A percentile compares a stretch with the other conserved stretches of the same genome.
Conservation (phyloP, 2,113 vertebrate species). For the Candoia aspera region DNA sequence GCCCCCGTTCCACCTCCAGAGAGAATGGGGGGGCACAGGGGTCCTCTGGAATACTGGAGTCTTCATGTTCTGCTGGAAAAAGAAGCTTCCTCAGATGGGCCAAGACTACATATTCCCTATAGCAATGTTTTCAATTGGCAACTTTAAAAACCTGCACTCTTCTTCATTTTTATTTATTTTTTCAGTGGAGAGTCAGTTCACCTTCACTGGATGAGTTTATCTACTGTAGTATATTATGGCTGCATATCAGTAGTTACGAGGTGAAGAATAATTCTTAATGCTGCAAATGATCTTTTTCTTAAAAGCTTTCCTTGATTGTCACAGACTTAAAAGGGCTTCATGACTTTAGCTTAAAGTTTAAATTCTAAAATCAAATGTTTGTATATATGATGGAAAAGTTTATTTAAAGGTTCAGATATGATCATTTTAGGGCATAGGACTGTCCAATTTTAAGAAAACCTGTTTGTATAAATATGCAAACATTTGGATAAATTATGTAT, state of each 20-base stretch:
- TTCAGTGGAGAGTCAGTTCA: constrained; percentile 54
- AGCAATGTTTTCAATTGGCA: constrained; percentile 46
- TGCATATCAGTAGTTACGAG: constrained; percentile 55
- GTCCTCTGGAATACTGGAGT: constrained; percentile 54
- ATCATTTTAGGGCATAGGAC: constrained; percentile 74
- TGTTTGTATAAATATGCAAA: constrained; percentile 74
- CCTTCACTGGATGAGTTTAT: constrained; percentile 40
- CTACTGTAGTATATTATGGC: constrained; percentile 37
- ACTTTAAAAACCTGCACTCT: constrained; percentile 66
- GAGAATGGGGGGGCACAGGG: too few relatives aligned
- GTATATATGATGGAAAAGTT: constrained; percentile 67
- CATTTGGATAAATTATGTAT: neutral
- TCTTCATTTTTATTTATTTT: constrained; percentile 65
- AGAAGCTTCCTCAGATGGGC: constrained; percentile 55
- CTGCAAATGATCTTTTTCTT: constrained; percentile 33
- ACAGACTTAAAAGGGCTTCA: constrained; percentile 56
- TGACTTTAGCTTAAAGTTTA: constrained; percentile 64
- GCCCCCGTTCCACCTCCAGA: neutral
- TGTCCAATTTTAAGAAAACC: constrained; percentile 68
- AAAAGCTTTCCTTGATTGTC: constrained; percentile 47
- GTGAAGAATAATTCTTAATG: constrained; percentile 61
- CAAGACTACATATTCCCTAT: constrained; percentile 44
- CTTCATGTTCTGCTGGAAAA: constrained; percentile 67
- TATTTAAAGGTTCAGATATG: constrained; percentile 66
- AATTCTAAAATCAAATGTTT: constrained; percentile 67